These are phyloP conservation scores for Ganaspis brasiliensis DNA, from an alignment of 2,888 invertebrate species.

Conservation along the genomic window DNA sequence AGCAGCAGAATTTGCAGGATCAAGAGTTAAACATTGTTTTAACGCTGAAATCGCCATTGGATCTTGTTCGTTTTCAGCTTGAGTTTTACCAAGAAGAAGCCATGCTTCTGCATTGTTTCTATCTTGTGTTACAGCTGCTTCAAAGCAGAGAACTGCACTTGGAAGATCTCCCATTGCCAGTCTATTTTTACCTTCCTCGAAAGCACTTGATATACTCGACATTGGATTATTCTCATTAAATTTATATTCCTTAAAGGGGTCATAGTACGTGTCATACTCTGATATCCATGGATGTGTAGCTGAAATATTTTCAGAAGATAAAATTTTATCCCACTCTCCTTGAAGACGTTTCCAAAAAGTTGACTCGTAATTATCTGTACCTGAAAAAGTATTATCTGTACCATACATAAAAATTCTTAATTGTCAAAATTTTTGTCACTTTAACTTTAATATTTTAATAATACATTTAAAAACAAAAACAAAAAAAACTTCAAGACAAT, in stretches of 20 bases:
- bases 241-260: slow-evolving; percentile 87
- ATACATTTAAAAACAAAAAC: too few species aligned
- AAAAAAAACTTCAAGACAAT: too few species aligned
- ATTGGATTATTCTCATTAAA: slow-evolving; percentile 94
- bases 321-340: slow-evolving; percentile 90
- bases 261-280: slow-evolving; percentile 85
- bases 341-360: slow-evolving; percentile 84
- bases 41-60: slow-evolving; percentile 95
- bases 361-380: slow-evolving; percentile 81
- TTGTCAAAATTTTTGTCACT: too few species aligned
- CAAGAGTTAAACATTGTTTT: slow-evolving; percentile 90
- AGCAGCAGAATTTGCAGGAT: slow-evolving; percentile 90
- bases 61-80: slow-evolving; percentile 99
- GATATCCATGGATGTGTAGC: slow-evolving; percentile 87
- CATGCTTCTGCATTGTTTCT: slow-evolving; percentile 91
- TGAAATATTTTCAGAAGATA: slow-evolving; percentile 82
- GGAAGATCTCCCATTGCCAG: slow-evolving; percentile 94
- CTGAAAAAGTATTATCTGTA: slow-evolving; percentile 63
- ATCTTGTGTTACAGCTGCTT: slow-evolving; percentile 94
- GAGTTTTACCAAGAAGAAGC: slow-evolving; percentile 93
- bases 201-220: slow-evolving; percentile 88
- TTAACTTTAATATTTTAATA: too few species aligned
- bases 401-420: too few species aligned
- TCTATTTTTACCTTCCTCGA: slow-evolving; percentile 92
- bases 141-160: slow-evolving; percentile 97